Evolutionary conservation across 2,888 invertebrate species (phyloP), one percentile per base, ranked within the genome.

Genomic region (Orgyia antiqua): DNA sequence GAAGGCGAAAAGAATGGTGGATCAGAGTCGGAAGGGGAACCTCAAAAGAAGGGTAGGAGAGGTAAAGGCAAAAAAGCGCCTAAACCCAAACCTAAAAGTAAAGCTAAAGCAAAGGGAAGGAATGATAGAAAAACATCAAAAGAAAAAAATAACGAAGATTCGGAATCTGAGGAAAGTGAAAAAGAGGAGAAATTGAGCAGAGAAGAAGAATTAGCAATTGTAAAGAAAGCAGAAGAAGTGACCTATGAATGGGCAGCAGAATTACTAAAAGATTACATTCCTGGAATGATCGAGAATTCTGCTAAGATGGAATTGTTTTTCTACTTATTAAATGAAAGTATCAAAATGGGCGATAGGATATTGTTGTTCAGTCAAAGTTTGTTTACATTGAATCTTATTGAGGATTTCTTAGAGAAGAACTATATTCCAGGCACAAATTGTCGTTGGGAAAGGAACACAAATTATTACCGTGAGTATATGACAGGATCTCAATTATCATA

Each of bases 301-400:
- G 95, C 95, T 1, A 99, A 99, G 86, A 95, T 99, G 93, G 92
- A 95, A 54, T 89, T 99, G 24, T 92, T 99, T 58, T 94, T 98
- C 73, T 93, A 94, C 50, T 93, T 99, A 42, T 87, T 99, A 27
- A 93, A 95, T 48, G 95, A 97, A 72, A 94, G 96, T 45, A 91
- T 98, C 31, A 88, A 89, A 36, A 73, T 94, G 39, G 96, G 96
- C 1, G 99, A 99, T 77, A 92, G 98, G 40, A 88, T 99, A 35
- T 87, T 99, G 31, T 90, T 99, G 2, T 99, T 99, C 73, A 98
- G 98, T 57, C 98, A 99, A 74, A 98, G 97, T 58, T 88, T 99
- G 36, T 93, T 98, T 52, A 99, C 99, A 1, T 82, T 99, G 45
- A 96, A 97, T 87, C 89, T 98, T 38, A 94, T 99, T 40, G 99